phyloP scores from a whole-genome alignment of 2,888 invertebrate species.

The Lasioglossum calceatum region DNA sequence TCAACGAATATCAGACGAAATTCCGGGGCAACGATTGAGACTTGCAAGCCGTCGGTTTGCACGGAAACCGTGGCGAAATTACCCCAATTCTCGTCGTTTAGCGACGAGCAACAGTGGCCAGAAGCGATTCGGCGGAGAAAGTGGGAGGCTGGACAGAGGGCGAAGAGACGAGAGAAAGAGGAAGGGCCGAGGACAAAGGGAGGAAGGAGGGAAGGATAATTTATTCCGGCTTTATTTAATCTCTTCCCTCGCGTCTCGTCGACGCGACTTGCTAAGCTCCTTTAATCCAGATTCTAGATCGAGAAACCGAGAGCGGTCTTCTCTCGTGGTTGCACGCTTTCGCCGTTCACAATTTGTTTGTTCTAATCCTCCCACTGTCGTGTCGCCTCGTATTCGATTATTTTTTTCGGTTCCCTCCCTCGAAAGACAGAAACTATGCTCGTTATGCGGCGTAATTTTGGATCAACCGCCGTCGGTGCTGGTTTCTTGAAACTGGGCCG shows the following conservation, averaged over 20 bases:
- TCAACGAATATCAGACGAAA: not conserved
- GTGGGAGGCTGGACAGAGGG: not conserved
- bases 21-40: not conserved
- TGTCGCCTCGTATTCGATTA: not conserved
- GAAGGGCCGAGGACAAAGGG: not conserved
- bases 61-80: slow-evolving; percentile 36
- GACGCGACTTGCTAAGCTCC: slow-evolving; percentile 59
- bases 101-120: slow-evolving; percentile 16
- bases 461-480: not conserved
- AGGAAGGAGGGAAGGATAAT: slow-evolving; percentile 61
- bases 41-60: not conserved
- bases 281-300: slow-evolving; percentile 71
- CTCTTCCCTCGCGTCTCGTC: slow-evolving; percentile 69
- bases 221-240: slow-evolving; percentile 74
- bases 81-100: slow-evolving; percentile 72
- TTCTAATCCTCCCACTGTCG: slow-evolving; percentile 25
- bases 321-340: not conserved
- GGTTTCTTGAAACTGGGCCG: slow-evolving; percentile 1
- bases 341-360: slow-evolving; percentile 39
- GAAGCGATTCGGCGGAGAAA: slow-evolving; percentile 23
- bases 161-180: slow-evolving; percentile 6
- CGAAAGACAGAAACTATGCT: not conserved
- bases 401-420: not conserved
- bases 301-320: slow-evolving; percentile 23
- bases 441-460: slow-evolving; percentile 35